Evolutionary conservation across 53 echinoderm and acorn worm species (phyloP).

Genomic region (Crossaster papposus): DNA sequence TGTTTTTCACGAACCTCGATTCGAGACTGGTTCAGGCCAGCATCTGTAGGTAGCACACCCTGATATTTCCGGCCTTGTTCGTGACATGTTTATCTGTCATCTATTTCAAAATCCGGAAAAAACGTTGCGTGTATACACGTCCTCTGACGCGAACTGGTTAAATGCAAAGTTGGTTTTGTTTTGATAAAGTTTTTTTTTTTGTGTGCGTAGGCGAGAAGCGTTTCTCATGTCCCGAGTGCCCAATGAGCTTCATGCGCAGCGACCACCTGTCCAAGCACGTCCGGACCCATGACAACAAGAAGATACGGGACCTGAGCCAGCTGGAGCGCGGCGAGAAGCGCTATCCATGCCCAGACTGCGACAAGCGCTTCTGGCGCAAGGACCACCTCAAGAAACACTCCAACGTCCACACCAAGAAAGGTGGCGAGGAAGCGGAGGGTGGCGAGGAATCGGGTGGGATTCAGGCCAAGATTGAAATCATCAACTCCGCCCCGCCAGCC

Average conservation of each 20-base stretch:
- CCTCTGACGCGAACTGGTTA: too few species aligned
- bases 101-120: too few species aligned
- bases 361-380: constrained; percentile 88
- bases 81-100: too few species aligned
- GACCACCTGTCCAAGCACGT: constrained; percentile 95
- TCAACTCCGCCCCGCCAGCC: neutral
- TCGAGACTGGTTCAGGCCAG: too few species aligned
- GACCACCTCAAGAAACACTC: constrained; percentile 89
- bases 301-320: constrained; percentile 33
- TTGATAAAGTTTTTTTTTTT: neutral
- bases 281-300: constrained; percentile 80
- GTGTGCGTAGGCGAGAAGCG: constrained; percentile 80
- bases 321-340: constrained; percentile 53
- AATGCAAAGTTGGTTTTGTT: neutral
- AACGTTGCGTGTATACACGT: too few species aligned
- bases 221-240: constrained; percentile 79
- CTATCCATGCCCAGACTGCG: constrained; percentile 73
- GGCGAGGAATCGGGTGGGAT: neutral
- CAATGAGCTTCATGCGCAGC: constrained; percentile 96
- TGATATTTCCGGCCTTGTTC: too few species aligned
- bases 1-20: too few species aligned
- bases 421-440: neutral
- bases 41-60: too few species aligned
- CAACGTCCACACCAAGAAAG: constrained; percentile 67
- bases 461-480: constrained; percentile 25